Evolutionary conservation across 1,140 invertebrate species (phyloP), one percentile per base, ranked within the genome.

Genomic region (Sarcophaga peregrina): DNA sequence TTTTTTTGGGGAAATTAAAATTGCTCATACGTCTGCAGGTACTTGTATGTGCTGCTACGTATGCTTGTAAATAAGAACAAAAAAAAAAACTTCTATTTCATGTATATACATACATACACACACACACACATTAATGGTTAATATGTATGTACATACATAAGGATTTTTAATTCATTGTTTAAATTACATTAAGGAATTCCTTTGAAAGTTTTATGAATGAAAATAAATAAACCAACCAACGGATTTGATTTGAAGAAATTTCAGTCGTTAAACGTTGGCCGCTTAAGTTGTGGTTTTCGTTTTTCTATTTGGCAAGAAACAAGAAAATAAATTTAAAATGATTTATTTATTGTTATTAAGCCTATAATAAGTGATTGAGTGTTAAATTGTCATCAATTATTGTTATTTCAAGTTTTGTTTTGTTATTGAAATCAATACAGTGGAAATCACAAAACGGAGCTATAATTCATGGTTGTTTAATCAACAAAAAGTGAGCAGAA

Each of bases 281-380:
- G 62, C n/a, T 68, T n/a, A 68, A 25, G 62, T 68, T 68, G 62
- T 68, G 62, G n/a, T 68, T 68, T 68, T 68, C 20, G n/a, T n/a
- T 68, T 8, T 58, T 11, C 3, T n/a, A 58, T 6, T n/a, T 17
- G 58, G 7, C 13, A 52, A 9, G 13, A 52, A 62, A n/a, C 10
- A 62, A 62, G 5, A 62, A 62, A 62, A 15, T 2, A 62, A 62
- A 62, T 15, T 15, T 6, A 62, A 62, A 62, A 62, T 37, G 25
- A 37, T 37, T 15, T 62, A 62, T 62, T 13, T 15, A n/a, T 62
- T n/a, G 6, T 62, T 62, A 62, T 62, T 62, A 62, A 62, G 10
- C 2, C 54, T 52, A 10, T 52, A 13, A 52, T 37, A 52, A n/a
- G 54, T 62, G 15, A 62, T 62, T 62, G 11, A 5, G 15, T n/a